These are phyloP conservation scores for Dicycla oo DNA, from an alignment of 2,888 invertebrate genomes.

Conservation along the genomic window DNA sequence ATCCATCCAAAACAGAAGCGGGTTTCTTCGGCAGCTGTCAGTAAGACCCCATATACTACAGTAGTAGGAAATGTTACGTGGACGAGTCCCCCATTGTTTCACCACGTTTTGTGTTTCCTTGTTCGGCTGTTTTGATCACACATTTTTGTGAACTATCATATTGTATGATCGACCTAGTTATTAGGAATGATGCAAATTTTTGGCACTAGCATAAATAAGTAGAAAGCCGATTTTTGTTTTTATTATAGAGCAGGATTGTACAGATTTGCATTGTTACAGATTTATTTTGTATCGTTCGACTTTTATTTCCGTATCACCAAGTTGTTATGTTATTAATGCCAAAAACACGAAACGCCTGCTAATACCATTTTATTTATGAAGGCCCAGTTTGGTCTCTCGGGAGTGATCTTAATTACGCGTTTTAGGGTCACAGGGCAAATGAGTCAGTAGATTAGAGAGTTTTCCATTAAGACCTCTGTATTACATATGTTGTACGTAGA, in stretches of 20 bases:
- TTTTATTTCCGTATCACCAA: constrained; percentile 2
- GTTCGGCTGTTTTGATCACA: constrained; percentile 52
- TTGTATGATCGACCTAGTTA: constrained; percentile 61
- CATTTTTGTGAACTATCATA: constrained; percentile 60
- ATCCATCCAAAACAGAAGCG: neutral
- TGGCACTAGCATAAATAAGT: neutral
- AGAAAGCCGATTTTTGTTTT: neutral
- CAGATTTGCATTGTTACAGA: neutral
- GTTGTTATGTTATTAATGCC: constrained; percentile 3
- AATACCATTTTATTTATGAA: constrained; percentile 55
- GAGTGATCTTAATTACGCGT: constrained; percentile 74
- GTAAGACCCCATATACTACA: constrained; percentile 18
- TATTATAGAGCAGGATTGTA: neutral
- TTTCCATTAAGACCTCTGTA: constrained; percentile 56
- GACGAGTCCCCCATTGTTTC: constrained; percentile 59
- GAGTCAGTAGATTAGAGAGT: constrained; percentile 70
- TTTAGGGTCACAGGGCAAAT: constrained; percentile 71
- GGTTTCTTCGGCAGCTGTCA: constrained; percentile 15
- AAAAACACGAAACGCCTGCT: constrained; percentile 27
- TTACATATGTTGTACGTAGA: constrained; percentile 33
- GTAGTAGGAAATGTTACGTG: constrained; percentile 62
- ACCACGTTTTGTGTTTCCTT: constrained; percentile 52
- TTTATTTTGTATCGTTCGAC: neutral
- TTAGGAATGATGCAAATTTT: constrained; percentile 35
- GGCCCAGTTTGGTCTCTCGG: constrained; percentile 46